These are phyloP conservation scores for Gulo gulo DNA, from an alignment of 2,113 vertebrate species.

Conservation along the genomic window DNA sequence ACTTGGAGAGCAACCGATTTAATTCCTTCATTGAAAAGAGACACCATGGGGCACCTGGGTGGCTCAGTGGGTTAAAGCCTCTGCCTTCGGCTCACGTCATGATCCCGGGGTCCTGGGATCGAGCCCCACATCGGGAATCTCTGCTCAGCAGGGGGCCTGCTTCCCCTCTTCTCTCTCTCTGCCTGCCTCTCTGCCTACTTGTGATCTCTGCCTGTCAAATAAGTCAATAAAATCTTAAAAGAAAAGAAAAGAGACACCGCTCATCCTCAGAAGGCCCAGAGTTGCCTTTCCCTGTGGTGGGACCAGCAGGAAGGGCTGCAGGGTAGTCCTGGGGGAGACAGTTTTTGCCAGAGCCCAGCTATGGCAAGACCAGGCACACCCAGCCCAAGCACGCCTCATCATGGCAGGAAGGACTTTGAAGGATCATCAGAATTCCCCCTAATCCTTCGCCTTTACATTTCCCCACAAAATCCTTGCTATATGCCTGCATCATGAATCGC, in stretches of 20 bases:
- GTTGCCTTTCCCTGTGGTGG: background rate
- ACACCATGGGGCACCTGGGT: background rate
- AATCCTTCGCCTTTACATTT: background rate
- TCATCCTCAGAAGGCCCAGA: background rate
- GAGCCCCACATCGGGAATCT: too few species aligned
- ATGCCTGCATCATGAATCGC: background rate
- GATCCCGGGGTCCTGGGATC: too few species aligned
- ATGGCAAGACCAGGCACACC: too few species aligned
- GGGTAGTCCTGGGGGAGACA: rapidly evolving
- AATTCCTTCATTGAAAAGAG: background rate
- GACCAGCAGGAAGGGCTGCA: background rate
- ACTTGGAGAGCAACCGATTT: background rate
- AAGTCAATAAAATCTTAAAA: too few species aligned
- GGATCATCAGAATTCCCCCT: background rate
- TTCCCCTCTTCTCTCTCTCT: too few species aligned
- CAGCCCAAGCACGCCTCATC: background rate
- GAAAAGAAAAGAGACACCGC: background rate
- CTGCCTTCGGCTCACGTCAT: too few species aligned
- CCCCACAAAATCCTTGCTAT: background rate
- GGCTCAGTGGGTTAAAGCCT: too few species aligned
- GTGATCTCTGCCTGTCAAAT: too few species aligned
- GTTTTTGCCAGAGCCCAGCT: background rate
- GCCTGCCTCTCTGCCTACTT: too few species aligned
- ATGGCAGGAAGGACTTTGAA: background rate
- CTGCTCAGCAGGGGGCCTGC: too few species aligned